phyloP scores from a whole-genome alignment of 2,113 vertebrate genomes.

The Grammomys surdaster region DNA sequence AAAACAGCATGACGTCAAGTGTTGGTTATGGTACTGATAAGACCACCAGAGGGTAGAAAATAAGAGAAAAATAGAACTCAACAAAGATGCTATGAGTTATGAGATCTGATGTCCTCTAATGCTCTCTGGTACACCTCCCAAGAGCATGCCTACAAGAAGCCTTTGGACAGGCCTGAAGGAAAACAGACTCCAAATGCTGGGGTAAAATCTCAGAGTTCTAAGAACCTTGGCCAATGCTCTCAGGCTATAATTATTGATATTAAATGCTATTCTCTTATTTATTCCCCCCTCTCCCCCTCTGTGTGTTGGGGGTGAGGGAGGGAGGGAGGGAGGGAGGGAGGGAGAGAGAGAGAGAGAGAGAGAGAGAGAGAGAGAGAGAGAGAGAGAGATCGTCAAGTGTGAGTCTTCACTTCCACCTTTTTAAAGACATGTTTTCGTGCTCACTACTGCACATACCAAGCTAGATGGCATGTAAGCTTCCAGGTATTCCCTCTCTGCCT shows the following conservation, averaged over 20 bases:
- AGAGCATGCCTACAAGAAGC: neutral
- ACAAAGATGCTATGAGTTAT: neutral
- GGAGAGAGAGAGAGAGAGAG: too few species aligned
- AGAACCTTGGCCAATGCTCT: neutral
- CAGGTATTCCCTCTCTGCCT: neutral
- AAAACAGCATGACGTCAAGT: neutral
- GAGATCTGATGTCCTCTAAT: neutral
- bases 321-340: too few species aligned
- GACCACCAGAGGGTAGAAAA: neutral
- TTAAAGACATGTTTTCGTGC: neutral
- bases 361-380: too few species aligned
- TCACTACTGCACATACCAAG: neutral
- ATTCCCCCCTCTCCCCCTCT: neutral
- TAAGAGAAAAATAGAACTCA: neutral
- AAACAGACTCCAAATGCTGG: conserved; percentile 14
- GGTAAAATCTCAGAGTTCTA: neutral
- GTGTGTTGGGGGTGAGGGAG: too few species aligned
- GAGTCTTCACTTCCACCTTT: neutral
- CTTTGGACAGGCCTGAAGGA: neutral
- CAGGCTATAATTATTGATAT: neutral
- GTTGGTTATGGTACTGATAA: neutral
- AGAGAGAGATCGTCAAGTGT: too few species aligned
- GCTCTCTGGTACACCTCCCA: neutral
- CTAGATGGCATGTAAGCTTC: neutral
- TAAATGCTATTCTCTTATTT: neutral